These are phyloP conservation scores for Pangasius djambal DNA, from an alignment of 2,797 vertebrate species.

Conservation along the genomic window DNA sequence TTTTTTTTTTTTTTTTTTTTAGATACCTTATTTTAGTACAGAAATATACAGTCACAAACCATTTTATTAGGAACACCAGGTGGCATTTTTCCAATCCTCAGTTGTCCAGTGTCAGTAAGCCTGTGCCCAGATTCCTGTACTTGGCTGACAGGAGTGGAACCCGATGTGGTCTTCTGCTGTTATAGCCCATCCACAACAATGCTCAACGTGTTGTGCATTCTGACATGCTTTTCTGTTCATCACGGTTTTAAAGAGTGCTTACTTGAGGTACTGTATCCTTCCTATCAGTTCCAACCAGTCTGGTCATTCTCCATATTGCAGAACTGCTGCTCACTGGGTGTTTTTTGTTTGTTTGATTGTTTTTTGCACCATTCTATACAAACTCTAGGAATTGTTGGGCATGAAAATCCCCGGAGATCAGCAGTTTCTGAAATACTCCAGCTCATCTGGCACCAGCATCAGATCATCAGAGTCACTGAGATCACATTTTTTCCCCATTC, in stretches of 20 bases:
- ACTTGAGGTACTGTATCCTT: background rate
- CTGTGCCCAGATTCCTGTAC: background rate
- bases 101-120: background rate
- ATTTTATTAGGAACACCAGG: background rate
- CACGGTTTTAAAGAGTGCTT: background rate
- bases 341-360: background rate
- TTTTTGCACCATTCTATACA: background rate
- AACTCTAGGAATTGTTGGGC: background rate
- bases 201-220: background rate
- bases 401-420: background rate
- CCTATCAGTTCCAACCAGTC: background rate
- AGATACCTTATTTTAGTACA: background rate
- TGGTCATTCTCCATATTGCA: background rate
- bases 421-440: background rate
- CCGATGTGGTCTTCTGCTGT: background rate
- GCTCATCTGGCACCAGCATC: background rate
- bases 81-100: background rate
- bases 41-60: background rate
- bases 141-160: background rate
- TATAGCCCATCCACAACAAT: background rate
- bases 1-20: background rate
- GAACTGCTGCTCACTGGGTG: background rate
- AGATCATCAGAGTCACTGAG: background rate
- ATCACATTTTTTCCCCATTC: background rate
- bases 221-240: background rate